phyloP scores from a whole-genome alignment of 2,797 vertebrate species.

The Bovichtus variegatus region DNA sequence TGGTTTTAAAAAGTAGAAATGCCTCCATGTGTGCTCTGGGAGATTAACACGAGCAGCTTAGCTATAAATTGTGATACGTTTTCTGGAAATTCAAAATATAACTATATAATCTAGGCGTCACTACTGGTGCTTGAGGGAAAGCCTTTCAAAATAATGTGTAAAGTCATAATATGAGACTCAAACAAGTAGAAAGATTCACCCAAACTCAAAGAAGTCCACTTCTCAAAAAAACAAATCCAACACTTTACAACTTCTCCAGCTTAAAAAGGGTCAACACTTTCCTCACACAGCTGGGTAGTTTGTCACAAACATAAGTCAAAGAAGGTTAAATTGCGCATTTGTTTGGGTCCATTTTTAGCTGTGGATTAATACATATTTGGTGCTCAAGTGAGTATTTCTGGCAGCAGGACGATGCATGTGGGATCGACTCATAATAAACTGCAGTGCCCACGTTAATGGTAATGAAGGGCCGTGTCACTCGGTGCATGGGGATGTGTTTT shows the following conservation, averaged over 20 bases:
- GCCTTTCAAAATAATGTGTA: neutral
- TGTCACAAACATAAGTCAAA: neutral
- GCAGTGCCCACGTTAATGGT: neutral
- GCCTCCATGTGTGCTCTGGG: neutral
- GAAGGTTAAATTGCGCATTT: neutral
- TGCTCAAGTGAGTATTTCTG: neutral
- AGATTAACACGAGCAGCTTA: neutral
- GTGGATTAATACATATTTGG: slow-evolving; percentile 19
- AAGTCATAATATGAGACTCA: neutral
- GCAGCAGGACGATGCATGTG: neutral
- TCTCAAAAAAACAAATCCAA: neutral
- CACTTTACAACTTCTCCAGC: no score
- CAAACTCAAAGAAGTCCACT: neutral
- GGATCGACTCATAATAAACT: neutral
- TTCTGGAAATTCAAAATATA: neutral
- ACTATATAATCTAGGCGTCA: no score
- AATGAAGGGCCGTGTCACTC: neutral
- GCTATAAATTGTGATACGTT: neutral
- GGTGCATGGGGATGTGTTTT: neutral
- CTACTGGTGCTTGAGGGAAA: neutral
- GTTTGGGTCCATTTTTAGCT: slow-evolving; percentile 7
- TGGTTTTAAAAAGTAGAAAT: neutral
- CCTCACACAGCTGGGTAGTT: neutral
- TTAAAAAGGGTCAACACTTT: neutral
- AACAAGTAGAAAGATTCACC: neutral